Conservation (phyloP, 2,113 vertebrate species). For the Periophthalmus modestus region DNA sequence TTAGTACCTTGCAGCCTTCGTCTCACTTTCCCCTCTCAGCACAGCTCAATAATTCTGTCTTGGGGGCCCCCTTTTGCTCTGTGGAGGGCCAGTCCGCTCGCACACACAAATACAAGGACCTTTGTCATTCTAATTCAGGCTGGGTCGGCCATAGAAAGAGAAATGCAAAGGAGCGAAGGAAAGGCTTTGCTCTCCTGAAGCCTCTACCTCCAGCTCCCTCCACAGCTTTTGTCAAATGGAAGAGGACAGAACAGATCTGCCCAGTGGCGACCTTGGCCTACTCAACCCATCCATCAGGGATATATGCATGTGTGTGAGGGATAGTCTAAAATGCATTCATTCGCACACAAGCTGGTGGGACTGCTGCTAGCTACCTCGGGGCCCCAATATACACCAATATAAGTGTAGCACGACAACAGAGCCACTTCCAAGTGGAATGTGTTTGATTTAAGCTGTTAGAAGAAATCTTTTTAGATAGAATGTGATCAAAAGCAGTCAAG, state of each 20-base stretch:
- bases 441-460: constrained; percentile 56
- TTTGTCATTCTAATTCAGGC: constrained; percentile 80
- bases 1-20: constrained; percentile 40
- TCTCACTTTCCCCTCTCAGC: constrained; percentile 57
- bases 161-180: constrained; percentile 75
- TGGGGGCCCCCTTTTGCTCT: constrained; percentile 66
- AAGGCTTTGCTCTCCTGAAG: constrained; percentile 74
- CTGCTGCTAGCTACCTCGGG: constrained; percentile 35
- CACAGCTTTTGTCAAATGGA: constrained; percentile 68
- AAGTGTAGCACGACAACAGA: constrained; percentile 60
- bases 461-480: constrained; percentile 45
- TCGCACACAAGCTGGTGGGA: constrained; percentile 71
- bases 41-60: constrained; percentile 75
- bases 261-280: constrained; percentile 79
- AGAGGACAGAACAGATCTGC: constrained; percentile 75
- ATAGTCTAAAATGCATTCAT: constrained; percentile 50
- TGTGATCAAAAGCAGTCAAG: constrained; percentile 31
- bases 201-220: constrained; percentile 74
- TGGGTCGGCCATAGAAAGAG: constrained; percentile 69
- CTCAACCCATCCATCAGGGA: constrained; percentile 79
- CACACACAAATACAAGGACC: constrained; percentile 55
- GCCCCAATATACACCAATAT: constrained; percentile 48
- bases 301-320: constrained; percentile 32
- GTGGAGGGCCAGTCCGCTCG: constrained; percentile 53
- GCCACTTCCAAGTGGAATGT: constrained; percentile 64